Evolutionary conservation across 1,140 invertebrate genomes (phyloP).

Genomic region (Gerris buenoi): DNA sequence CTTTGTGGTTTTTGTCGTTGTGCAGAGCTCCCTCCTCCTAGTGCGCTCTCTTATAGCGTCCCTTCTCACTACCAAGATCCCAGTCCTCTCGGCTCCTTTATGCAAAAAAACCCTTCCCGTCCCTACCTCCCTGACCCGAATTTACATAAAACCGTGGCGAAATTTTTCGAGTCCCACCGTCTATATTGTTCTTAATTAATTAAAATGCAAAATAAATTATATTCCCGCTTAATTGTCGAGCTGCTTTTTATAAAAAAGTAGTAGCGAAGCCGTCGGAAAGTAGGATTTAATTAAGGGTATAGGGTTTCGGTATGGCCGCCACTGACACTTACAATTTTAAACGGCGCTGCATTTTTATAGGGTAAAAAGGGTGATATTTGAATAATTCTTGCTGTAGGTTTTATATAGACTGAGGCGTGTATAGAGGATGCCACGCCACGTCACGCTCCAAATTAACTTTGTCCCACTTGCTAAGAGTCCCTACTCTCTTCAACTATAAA

Average conservation of each 20-base stretch:
- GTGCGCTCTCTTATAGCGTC: not conserved
- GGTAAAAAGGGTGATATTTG: not conserved
- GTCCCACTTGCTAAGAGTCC: too few relatives aligned
- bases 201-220: conserved; percentile 8
- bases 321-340: not conserved
- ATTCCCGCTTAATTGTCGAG: conserved; percentile 5
- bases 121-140: not conserved
- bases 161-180: not conserved
- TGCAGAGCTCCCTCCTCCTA: not conserved
- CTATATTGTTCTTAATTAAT: conserved; percentile 7
- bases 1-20: not conserved
- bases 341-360: not conserved
- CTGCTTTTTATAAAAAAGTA: not conserved
- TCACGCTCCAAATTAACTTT: too few relatives aligned
- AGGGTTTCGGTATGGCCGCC: not conserved
- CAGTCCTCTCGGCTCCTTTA: not conserved
- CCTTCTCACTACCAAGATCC: not conserved
- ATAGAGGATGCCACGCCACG: too few relatives aligned
- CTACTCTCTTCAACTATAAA: too few relatives aligned
- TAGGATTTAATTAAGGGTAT: conserved; percentile 6
- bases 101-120: not conserved
- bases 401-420: too few relatives aligned
- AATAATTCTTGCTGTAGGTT: not conserved
- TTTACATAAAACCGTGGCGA: conserved; percentile 5
- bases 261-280: not conserved